phyloP scores from a whole-genome alignment of 2,888 invertebrate genomes.

The Sturmia bella region DNA sequence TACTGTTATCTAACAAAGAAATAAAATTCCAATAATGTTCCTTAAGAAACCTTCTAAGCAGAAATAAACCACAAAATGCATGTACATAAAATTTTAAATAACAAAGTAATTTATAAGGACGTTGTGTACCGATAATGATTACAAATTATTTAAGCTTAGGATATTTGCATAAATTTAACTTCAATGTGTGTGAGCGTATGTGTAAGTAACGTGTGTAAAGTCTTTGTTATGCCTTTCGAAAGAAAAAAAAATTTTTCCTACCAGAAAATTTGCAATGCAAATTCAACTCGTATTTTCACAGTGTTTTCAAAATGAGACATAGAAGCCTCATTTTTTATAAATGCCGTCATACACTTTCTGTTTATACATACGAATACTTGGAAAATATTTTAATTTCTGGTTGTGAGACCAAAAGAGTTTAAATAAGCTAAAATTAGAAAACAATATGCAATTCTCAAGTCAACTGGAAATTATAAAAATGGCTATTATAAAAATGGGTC shows the following conservation, averaged over 20 bases:
- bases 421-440: conserved; percentile 37
- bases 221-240: neutral
- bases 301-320: conserved; percentile 31
- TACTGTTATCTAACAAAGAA: conserved; percentile 26
- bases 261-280: conserved; percentile 65
- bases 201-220: neutral
- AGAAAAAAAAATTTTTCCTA: conserved; percentile 27
- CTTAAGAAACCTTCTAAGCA: neutral
- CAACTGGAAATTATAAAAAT: conserved; percentile 74
- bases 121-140: conserved; percentile 35
- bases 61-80: conserved; percentile 1
- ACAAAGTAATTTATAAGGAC: neutral
- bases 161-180: neutral
- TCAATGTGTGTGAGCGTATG: neutral
- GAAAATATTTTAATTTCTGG: conserved; percentile 12
- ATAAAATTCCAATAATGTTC: too few relatives aligned
- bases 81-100: neutral
- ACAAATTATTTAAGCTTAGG: conserved; percentile 33
- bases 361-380: neutral
- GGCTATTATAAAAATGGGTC: conserved; percentile 66
- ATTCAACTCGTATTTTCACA: conserved; percentile 6
- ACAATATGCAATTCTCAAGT: conserved; percentile 24
- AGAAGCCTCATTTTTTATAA: conserved; percentile 27
- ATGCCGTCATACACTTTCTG: neutral
- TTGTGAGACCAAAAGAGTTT: conserved; percentile 35